Percentiles rank a stretch among this genome's conserved stretches.
Conservation (phyloP, 2,113 vertebrate genomes). For the Brachionichthys hirsutus region DNA sequence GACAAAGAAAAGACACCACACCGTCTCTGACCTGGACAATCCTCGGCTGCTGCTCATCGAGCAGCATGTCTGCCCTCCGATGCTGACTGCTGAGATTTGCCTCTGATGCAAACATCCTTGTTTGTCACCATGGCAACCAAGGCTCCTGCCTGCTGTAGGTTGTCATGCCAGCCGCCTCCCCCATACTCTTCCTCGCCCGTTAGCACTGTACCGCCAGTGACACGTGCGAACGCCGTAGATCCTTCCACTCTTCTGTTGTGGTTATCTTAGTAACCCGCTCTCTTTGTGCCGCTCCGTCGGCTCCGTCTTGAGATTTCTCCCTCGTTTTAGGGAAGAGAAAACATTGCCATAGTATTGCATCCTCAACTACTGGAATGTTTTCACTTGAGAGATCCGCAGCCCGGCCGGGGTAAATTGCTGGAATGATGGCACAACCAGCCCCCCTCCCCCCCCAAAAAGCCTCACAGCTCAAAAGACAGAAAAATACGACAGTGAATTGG, state of each 20-base stretch:
- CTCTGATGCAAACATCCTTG: conserved; percentile 78
- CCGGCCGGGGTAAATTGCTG: conserved; percentile 28
- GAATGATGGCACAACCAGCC: conserved; percentile 44
- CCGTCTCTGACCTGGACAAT: conserved; percentile 22
- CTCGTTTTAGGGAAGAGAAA: conserved; percentile 7
- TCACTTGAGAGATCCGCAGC: conserved; percentile 22
- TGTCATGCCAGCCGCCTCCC: conserved; percentile 67
- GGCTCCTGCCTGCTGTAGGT: conserved; percentile 70
- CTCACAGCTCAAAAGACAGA: conserved; percentile 14
- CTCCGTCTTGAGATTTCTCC: background rate
- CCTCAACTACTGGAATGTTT: conserved; percentile 34
- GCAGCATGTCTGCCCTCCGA: conserved; percentile 41
- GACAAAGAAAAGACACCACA: conserved; percentile 15
- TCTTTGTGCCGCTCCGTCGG: background rate
- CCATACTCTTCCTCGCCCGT: conserved; percentile 52
- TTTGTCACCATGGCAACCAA: conserved; percentile 80
- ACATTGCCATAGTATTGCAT: conserved; percentile 9
- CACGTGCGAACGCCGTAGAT: conserved; percentile 29
- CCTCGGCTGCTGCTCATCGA: conserved; percentile 36
- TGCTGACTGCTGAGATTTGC: conserved; percentile 60
- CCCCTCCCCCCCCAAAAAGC: too few species aligned
- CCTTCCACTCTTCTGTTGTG: background rate
- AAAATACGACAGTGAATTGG: conserved; percentile 38
- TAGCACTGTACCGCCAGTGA: conserved; percentile 57
- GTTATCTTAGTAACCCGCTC: conserved; percentile 30